Conservation (phyloP, 2,797 vertebrate genomes). For the Eupleurogrammus muticus region DNA sequence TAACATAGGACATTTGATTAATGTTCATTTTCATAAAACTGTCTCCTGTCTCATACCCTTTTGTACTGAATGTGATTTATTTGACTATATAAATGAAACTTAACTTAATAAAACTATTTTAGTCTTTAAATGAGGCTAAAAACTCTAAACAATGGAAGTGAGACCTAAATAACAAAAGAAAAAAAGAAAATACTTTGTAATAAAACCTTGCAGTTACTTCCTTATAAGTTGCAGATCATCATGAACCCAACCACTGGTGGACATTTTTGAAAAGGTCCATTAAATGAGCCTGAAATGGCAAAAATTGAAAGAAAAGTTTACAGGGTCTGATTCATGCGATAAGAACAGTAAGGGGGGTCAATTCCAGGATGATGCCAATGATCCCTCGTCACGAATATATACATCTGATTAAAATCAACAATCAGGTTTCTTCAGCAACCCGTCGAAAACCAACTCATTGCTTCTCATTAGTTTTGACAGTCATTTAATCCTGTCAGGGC, state of each 20-base stretch:
- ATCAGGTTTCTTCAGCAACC: conserved; percentile 20
- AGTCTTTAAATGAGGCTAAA: no score
- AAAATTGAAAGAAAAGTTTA: conserved; percentile 9
- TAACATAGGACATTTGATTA: no score
- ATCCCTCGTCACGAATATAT: conserved; percentile 16
- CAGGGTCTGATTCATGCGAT: neutral
- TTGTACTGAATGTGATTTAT: no score
- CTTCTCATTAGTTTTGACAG: conserved; percentile 65
- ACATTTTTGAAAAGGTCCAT: neutral
- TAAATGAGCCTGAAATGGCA: neutral
- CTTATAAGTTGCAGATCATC: neutral
- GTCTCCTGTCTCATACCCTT: no score
- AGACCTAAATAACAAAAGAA: no score
- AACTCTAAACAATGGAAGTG: no score
- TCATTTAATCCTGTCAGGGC: conserved; percentile 63
- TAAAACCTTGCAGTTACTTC: neutral
- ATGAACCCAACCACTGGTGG: neutral
- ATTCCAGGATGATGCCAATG: neutral
- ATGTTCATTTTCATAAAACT: no score
- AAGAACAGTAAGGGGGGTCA: neutral
- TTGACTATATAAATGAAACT: no score
- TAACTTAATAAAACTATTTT: no score
- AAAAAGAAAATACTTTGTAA: neutral
- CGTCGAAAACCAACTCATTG: conserved; percentile 28
- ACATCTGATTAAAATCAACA: conserved; percentile 47